Evolutionary conservation across 2,113 vertebrate genomes (phyloP).

Genomic region (Proteles cristata): DNA sequence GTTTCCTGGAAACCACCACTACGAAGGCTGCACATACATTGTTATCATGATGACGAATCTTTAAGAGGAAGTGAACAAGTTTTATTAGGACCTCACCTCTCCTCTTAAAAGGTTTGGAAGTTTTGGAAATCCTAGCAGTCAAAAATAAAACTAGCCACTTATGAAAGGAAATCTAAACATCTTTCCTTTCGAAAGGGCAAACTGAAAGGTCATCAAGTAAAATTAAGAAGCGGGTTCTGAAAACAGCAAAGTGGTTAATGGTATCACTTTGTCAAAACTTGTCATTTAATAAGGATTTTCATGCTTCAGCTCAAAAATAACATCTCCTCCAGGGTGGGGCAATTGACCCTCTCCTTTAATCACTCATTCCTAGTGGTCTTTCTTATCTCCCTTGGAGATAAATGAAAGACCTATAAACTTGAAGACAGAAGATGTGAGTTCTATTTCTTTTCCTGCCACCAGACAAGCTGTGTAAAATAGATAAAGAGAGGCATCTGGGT

Average conservation of each 20-base stretch:
- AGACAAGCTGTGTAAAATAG: not conserved
- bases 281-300: not conserved
- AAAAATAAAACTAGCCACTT: constrained; percentile 18
- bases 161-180: constrained; percentile 19
- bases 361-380: not conserved
- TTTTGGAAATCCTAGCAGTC: not conserved
- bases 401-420: not conserved
- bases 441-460: not conserved
- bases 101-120: not conserved
- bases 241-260: not conserved
- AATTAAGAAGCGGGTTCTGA: constrained; percentile 4
- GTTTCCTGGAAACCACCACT: constrained; percentile 32
- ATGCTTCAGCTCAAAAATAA: not conserved
- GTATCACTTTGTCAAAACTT: not conserved
- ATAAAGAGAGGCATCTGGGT: not conserved
- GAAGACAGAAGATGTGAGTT: not conserved
- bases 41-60: constrained; percentile 15
- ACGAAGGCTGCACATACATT: not conserved
- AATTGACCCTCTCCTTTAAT: not conserved
- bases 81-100: not conserved
- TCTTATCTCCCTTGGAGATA: not conserved
- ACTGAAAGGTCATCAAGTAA: constrained; percentile 19
- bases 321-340: not conserved
- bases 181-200: not conserved
- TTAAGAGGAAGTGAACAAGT: constrained; percentile 38